These are phyloP conservation scores for Meteorus sp. DNA, from an alignment of 1,140 invertebrate species.

Conservation along the genomic window DNA sequence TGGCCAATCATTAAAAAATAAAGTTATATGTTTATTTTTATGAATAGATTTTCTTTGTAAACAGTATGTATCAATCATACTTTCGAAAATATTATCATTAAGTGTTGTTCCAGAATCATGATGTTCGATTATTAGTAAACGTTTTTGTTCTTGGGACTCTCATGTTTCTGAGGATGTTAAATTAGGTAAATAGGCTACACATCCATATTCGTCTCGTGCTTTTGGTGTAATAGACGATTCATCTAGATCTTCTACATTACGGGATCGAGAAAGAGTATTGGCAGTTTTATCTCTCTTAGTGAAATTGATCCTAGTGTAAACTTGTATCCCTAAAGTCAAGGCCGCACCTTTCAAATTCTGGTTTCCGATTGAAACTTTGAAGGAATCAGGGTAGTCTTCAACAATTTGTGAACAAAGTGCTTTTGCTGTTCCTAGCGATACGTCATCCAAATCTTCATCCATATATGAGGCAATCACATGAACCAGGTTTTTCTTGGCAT, in stretches of 20 bases:
- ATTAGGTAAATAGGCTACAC: slow-evolving; percentile 25
- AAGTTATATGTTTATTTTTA: slow-evolving; percentile 8
- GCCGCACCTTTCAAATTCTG: not conserved
- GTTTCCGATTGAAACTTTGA: not conserved
- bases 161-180: slow-evolving; percentile 19
- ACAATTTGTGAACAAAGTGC: slow-evolving; percentile 6
- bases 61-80: slow-evolving; percentile 18
- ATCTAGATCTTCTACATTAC: not conserved
- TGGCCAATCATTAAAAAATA: slow-evolving; percentile 15
- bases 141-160: slow-evolving; percentile 29
- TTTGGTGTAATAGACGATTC: slow-evolving; percentile 8
- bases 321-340: not conserved
- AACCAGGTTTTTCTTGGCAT: not conserved
- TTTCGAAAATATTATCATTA: not conserved
- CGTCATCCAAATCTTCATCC: slow-evolving; percentile 11
- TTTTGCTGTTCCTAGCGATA: slow-evolving; percentile 1
- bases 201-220: slow-evolving; percentile 29
- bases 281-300: not conserved
- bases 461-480: slow-evolving; percentile 15
- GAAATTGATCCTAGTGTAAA: slow-evolving; percentile 12
- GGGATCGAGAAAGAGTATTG: not conserved
- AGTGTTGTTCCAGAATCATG: not conserved
- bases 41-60: slow-evolving; percentile 14
- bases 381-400: slow-evolving; percentile 10
- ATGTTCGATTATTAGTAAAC: slow-evolving; percentile 1